Evolutionary conservation across 2,888 invertebrate genomes (phyloP).

Genomic region (Spodoptera littoralis): DNA sequence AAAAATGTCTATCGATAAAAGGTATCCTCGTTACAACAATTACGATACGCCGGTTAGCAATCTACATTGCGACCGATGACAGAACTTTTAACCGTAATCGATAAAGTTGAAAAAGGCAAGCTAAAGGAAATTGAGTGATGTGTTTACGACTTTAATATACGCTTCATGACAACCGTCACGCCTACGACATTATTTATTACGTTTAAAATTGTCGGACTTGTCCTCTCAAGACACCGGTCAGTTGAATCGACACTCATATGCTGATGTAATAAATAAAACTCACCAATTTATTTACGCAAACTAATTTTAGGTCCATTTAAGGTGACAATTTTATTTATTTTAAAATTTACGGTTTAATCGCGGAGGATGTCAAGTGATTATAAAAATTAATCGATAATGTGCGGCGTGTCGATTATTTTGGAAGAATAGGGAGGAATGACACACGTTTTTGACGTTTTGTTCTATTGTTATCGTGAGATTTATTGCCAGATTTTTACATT

Average conservation of each 20-base stretch:
- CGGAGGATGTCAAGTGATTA: too few relatives aligned
- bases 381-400: slow-evolving; percentile 24
- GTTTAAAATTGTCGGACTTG: slow-evolving; percentile 42
- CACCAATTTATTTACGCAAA: too few relatives aligned
- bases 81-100: slow-evolving; percentile 37
- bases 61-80: slow-evolving; percentile 31
- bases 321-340: too few relatives aligned
- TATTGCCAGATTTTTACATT: too few relatives aligned
- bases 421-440: slow-evolving; percentile 30
- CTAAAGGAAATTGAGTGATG: slow-evolving; percentile 38
- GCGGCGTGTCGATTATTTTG: slow-evolving; percentile 22
- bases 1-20: slow-evolving; percentile 46
- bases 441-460: slow-evolving; percentile 22
- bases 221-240: slow-evolving; percentile 23
- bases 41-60: slow-evolving; percentile 35
- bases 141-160: slow-evolving; percentile 43
- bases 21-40: slow-evolving; percentile 29
- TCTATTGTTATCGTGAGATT: slow-evolving; percentile 17
- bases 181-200: slow-evolving; percentile 48
- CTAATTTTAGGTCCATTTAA: too few relatives aligned
- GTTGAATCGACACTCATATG: background rate
- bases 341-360: too few relatives aligned
- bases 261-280: too few relatives aligned
- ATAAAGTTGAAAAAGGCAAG: slow-evolving; percentile 33
- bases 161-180: slow-evolving; percentile 21